phyloP scores from a whole-genome alignment of 2,888 invertebrate species.

The Apamea monoglypha region DNA sequence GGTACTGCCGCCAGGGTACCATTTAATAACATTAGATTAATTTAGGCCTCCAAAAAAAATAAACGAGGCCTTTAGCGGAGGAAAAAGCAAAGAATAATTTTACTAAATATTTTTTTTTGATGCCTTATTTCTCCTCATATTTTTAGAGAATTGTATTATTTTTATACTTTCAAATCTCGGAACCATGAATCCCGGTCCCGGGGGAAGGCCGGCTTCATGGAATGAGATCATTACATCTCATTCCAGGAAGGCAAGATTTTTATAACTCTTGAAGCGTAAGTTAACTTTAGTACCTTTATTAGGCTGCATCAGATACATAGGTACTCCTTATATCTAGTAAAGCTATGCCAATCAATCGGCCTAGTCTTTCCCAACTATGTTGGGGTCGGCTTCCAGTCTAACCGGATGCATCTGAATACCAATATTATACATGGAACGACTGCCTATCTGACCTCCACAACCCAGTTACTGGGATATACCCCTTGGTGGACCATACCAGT shows the following conservation, averaged over 20 bases:
- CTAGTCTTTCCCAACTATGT: not conserved
- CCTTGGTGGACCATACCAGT: not conserved
- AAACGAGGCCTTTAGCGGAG: not conserved
- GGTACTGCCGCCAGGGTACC: conserved; percentile 24
- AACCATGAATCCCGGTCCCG: too few species aligned
- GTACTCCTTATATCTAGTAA: not conserved
- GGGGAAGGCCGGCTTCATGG: too few species aligned
- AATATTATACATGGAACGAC: not conserved
- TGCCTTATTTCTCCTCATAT: too few species aligned
- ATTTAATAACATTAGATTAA: conserved; percentile 28
- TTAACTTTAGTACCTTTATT: not conserved
- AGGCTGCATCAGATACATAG: not conserved
- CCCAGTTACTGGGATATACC: not conserved
- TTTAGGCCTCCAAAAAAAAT: not conserved
- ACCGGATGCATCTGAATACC: not conserved
- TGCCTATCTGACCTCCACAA: not conserved
- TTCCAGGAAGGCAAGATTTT: not conserved
- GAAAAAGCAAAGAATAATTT: too few species aligned
- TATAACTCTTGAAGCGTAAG: not conserved
- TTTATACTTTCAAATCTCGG: too few species aligned
- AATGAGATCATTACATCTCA: too few species aligned
- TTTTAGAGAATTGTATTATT: too few species aligned
- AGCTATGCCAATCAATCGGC: not conserved
- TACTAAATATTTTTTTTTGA: too few species aligned
- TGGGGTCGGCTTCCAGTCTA: not conserved